A percentile compares a stretch with the other conserved stretches of the same genome.
These are phyloP conservation scores for Scelioninae gen. 2 DNA, from an alignment of 2,888 invertebrate species.

Conservation along the genomic window DNA sequence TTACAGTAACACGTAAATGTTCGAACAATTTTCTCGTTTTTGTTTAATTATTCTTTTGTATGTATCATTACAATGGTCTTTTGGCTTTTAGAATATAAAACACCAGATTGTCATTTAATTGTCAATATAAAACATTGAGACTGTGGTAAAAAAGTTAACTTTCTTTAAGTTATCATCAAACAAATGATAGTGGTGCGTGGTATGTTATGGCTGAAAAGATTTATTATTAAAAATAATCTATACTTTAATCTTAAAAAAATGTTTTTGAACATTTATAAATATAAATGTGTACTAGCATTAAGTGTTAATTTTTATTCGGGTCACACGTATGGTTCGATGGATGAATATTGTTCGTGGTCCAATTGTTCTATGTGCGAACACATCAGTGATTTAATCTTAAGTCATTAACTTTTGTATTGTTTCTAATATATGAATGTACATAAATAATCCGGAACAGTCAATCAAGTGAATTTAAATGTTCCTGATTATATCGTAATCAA, in stretches of 20 bases:
- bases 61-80: slow-evolving; percentile 25
- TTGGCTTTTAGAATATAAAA: slow-evolving; percentile 29
- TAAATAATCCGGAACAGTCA: slow-evolving; percentile 30
- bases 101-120: slow-evolving; percentile 12
- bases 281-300: too few species aligned
- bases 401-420: slow-evolving; percentile 39
- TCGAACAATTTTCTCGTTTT: not conserved
- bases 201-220: slow-evolving; percentile 36
- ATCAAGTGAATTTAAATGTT: slow-evolving; percentile 23
- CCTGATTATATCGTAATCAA: slow-evolving; percentile 13
- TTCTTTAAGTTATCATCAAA: slow-evolving; percentile 34
- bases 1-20: slow-evolving; percentile 12
- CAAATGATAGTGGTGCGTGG: slow-evolving; percentile 36
- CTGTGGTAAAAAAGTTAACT: slow-evolving; percentile 40
- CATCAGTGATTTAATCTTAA: slow-evolving; percentile 37
- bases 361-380: slow-evolving; percentile 2
- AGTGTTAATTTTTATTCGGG: slow-evolving; percentile 29
- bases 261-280: slow-evolving; percentile 31
- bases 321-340: slow-evolving; percentile 11
- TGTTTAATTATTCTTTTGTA: slow-evolving; percentile 20
- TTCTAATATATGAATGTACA: slow-evolving; percentile 18
- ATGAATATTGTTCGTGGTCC: slow-evolving; percentile 32
- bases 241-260: slow-evolving; percentile 38
- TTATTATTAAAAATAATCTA: slow-evolving; percentile 42
- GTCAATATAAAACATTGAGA: slow-evolving; percentile 17